Conservation (phyloP, 2,797 vertebrate species). For the Gila robusta region DNA sequence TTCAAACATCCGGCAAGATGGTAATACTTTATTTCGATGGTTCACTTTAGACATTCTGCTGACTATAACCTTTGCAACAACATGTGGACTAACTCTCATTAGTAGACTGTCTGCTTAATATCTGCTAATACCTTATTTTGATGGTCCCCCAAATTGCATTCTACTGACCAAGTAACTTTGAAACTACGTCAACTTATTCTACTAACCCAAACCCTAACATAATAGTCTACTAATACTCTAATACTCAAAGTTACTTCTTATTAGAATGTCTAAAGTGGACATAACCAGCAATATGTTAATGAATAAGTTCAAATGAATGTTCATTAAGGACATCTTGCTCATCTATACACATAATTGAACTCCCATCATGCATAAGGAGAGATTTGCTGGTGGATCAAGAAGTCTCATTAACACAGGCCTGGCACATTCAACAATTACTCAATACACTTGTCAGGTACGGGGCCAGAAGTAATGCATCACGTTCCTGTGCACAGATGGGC, state of each 20-base stretch:
- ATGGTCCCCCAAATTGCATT: not conserved
- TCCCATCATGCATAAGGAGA: slow-evolving; percentile 40
- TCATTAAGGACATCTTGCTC: not conserved
- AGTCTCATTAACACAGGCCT: slow-evolving; percentile 57
- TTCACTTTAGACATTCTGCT: too few species aligned
- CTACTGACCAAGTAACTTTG: not conserved
- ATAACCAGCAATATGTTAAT: not conserved
- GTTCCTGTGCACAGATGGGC: slow-evolving; percentile 43
- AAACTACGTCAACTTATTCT: not conserved
- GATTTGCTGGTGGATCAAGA: slow-evolving; percentile 45
- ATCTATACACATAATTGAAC: slow-evolving; percentile 31
- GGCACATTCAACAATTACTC: slow-evolving; percentile 53
- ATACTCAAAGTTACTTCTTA: not conserved
- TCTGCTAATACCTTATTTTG: not conserved
- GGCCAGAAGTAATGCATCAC: slow-evolving; percentile 57
- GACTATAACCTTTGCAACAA: too few species aligned
- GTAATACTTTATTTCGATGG: too few species aligned
- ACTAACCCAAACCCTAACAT: not conserved
- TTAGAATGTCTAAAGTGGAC: not conserved
- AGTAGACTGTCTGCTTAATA: too few species aligned
- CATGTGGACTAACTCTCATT: too few species aligned
- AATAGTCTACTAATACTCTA: not conserved
- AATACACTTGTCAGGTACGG: slow-evolving; percentile 48
- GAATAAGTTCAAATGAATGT: not conserved
- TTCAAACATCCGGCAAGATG: not conserved